Evolutionary conservation across 2,797 vertebrate genomes (phyloP), one percentile per base, ranked within the genome.

Genomic region (Agapornis canus): DNA sequence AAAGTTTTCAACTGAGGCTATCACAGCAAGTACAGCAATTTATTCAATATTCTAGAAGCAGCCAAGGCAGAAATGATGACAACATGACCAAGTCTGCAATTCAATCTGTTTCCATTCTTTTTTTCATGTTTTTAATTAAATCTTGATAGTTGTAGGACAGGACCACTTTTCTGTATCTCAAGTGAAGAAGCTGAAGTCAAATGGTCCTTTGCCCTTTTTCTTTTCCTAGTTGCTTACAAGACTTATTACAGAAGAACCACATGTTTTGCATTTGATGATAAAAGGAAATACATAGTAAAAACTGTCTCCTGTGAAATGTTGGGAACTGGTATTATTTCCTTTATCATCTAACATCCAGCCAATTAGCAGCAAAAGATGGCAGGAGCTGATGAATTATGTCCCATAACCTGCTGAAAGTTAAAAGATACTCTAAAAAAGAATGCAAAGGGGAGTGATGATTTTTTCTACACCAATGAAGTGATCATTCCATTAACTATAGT

Each of bases 291-390:
- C 80, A 95, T 80, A 80, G 86, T 21, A 43, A 52, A 86, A 92
- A 95, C 25, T 12, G 11, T 51, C 47, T 82, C 83, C 89, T 66
- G 37, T 63, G 92, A 68, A 94, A 93, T 19, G 37, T 35, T 70
- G 32, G 89, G 77, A 89, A 56, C 63, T 52, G 78, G 45, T 75
- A 71, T 63, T 59, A 71, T 85, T 92, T 83, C 42, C 75, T 92
- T 86, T 80, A 54, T 94, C 89, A 61, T 57, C 65, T 84, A 83
- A 71, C 87, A 85, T 84, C 39, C 78, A 73, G 47, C 89, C 93
- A 96, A 97, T 96, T 92, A 96, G 84, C 95, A 95, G 86, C 83
- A 78, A 85, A 82, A 86, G 94, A 85, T 68, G 88, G 79, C 68
- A 93, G 76, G 71, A 73, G 61, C 80, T 86, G 89, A 97, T 94